Evolutionary conservation across 2,888 invertebrate species (phyloP).

Genomic region (Acleris holmiana): DNA sequence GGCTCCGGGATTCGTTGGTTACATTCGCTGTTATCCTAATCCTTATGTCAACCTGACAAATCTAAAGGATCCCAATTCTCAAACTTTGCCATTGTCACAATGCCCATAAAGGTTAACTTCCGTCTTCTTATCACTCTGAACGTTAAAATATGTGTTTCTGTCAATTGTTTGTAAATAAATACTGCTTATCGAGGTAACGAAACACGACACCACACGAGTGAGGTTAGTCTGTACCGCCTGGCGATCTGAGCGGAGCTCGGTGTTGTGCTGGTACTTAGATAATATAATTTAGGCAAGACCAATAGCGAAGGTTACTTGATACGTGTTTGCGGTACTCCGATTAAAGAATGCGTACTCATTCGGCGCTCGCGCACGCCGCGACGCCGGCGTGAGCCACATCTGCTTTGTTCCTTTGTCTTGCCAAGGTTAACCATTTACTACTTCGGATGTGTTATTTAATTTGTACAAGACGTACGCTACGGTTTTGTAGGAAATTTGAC

Average conservation of each 20-base stretch:
- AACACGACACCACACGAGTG: too few relatives aligned
- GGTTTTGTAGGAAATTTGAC: slow-evolving; percentile 27
- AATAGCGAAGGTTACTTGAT: slow-evolving; percentile 12
- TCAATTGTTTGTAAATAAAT: slow-evolving; percentile 2
- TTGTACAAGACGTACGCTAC: slow-evolving; percentile 18
- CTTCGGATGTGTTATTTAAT: slow-evolving; percentile 28
- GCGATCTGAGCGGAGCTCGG: neutral
- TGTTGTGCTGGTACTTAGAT: neutral
- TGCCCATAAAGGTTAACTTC: too few relatives aligned
- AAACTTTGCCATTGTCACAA: too few relatives aligned
- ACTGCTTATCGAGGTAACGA: neutral
- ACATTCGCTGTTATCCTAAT: neutral
- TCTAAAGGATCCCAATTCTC: too few relatives aligned
- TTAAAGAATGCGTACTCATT: slow-evolving; percentile 45
- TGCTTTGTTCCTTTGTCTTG: slow-evolving; percentile 59
- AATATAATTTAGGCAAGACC: slow-evolving; percentile 17
- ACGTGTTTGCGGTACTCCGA: slow-evolving; percentile 42
- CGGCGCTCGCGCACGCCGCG: slow-evolving; percentile 43
- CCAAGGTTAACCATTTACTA: slow-evolving; percentile 55
- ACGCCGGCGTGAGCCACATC: slow-evolving; percentile 55
- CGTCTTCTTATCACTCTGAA: neutral
- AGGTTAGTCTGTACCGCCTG: too few relatives aligned
- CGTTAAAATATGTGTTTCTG: neutral
- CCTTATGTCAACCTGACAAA: too few relatives aligned
- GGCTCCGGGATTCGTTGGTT: neutral